A percentile compares a stretch with the other conserved stretches of the same genome.
phyloP scores from a whole-genome alignment of 2,888 invertebrate species.

The Sicus ferrugineus region DNA sequence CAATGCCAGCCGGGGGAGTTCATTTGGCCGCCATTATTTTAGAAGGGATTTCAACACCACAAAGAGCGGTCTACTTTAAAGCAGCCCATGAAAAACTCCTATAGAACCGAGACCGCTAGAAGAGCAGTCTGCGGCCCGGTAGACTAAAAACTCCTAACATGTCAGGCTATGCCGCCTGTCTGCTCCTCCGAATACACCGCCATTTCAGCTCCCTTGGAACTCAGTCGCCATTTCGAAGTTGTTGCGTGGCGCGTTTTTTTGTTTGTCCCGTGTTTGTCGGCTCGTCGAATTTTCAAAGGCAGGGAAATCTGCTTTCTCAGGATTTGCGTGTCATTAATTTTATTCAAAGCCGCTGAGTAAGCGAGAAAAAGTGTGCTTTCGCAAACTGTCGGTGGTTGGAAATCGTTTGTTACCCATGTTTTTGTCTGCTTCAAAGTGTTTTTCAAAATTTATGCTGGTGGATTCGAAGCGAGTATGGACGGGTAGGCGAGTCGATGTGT shows the following conservation, averaged over 20 bases:
- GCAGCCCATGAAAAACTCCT: constrained; percentile 4
- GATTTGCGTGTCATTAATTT: constrained; percentile 43
- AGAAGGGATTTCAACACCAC: constrained; percentile 22
- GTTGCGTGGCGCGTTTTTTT: neutral
- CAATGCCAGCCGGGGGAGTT: neutral
- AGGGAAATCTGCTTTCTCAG: constrained; percentile 39
- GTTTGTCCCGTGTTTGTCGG: constrained; percentile 18
- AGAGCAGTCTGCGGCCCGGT: neutral
- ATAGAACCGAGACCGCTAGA: neutral
- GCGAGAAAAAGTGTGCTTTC: constrained; percentile 3
- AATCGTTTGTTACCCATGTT: neutral
- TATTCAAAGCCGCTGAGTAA: constrained; percentile 26
- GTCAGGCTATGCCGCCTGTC: neutral
- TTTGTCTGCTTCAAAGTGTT: too few relatives aligned
- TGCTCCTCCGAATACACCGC: neutral
- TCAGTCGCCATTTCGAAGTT: neutral
- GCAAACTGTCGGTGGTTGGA: constrained; percentile 1
- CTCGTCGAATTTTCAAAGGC: constrained; percentile 8
- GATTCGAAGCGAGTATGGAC: too few relatives aligned
- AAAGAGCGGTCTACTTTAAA: constrained; percentile 15
- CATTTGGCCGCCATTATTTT: constrained; percentile 14
- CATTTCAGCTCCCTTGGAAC: neutral
- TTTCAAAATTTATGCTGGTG: too few relatives aligned
- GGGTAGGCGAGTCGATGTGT: too few relatives aligned
- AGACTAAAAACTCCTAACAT: neutral